Base-by-base conservation (phyloP, 2,888 invertebrate species). In the Tiliacea citrago region DNA sequence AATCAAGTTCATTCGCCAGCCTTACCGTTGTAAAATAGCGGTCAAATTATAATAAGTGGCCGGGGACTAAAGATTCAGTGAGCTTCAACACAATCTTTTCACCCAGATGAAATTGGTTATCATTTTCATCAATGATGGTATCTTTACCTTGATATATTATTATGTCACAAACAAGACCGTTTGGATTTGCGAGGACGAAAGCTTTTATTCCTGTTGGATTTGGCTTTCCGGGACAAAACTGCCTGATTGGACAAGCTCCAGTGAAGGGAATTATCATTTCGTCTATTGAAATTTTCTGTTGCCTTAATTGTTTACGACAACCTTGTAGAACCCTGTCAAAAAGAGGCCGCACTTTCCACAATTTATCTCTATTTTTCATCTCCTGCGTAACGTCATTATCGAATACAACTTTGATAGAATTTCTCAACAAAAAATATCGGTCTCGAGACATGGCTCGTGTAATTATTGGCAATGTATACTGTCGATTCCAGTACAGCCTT, bases 321-420 rank as follows among this genome's bases (percentile, higher is more conserved):
- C 58, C 58, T 58, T 58, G 58, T 29, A 58, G 58, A 58, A 58
- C 58, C 58, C 58, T 35, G 58, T 29, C 29, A 39, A 39, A 39
- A 39, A 39, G 39, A 39, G 39, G 39, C 39, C 39, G 39, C 39
- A 39, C 39, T 39, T 39, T 39, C 39, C 39, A 39, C 39, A 39
- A 39, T 39, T 39, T 39, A 39, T 39, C 39, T 39, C 39, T 5
- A 39, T 39, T 39, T 39, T 39, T 39, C 39, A 39, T 39, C 39
- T 39, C 39, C 39, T 39, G 39, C 39, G 39, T 39, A 39, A 39
- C 39, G 39, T 39, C 39, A 39, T 39, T 39, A 39, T 39, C 39
- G 39, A 39, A 39, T 39, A 39, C 39, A 39, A 39, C 39, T 18
- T 18, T 51, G 18, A 51, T 51, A 51, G 18, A 51, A 18, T 51